These are phyloP conservation scores for Zootoca vivipara DNA, from an alignment of 2,113 vertebrate genomes.

Conservation along the genomic window DNA sequence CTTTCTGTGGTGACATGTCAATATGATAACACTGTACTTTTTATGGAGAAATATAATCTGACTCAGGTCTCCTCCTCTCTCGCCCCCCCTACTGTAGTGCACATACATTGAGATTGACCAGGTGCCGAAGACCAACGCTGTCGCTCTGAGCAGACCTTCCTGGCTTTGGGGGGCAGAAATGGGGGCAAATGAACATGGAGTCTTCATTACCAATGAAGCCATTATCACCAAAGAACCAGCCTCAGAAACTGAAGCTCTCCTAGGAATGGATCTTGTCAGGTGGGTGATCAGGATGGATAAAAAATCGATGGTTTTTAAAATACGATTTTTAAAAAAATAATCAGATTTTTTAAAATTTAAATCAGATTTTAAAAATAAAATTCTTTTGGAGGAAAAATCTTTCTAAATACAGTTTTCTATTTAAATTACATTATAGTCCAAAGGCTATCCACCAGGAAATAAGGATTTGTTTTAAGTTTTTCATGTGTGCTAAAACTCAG, in stretches of 20 bases:
- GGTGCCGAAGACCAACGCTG: slow-evolving; percentile 75
- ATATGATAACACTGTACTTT: neutral
- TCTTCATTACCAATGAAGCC: slow-evolving; percentile 80
- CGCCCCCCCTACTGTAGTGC: slow-evolving; percentile 69
- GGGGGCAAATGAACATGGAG: slow-evolving; percentile 83
- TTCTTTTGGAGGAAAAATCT: too few species aligned
- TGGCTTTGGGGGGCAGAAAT: slow-evolving; percentile 87
- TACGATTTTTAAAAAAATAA: too few species aligned
- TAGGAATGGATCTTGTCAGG: slow-evolving; percentile 86
- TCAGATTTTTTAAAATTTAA: too few species aligned
- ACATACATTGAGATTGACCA: slow-evolving; percentile 81
- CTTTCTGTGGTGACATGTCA: too few species aligned
- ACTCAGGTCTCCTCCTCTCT: slow-evolving; percentile 23
- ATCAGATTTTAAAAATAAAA: too few species aligned
- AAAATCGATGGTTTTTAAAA: neutral
- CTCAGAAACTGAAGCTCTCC: slow-evolving; percentile 75
- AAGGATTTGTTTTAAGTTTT: too few species aligned
- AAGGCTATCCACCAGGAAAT: too few species aligned
- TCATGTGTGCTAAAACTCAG: too few species aligned
- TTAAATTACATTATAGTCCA: too few species aligned
- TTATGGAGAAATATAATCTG: neutral
- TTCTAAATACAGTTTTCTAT: too few species aligned
- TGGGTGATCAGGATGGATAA: slow-evolving; percentile 50
- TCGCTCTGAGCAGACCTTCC: slow-evolving; percentile 80
- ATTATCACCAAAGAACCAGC: slow-evolving; percentile 74